A percentile compares a stretch with the other conserved stretches of the same genome.
These are phyloP conservation scores for Regulus satrapa DNA, from an alignment of 2,113 vertebrate species.

Conservation along the genomic window DNA sequence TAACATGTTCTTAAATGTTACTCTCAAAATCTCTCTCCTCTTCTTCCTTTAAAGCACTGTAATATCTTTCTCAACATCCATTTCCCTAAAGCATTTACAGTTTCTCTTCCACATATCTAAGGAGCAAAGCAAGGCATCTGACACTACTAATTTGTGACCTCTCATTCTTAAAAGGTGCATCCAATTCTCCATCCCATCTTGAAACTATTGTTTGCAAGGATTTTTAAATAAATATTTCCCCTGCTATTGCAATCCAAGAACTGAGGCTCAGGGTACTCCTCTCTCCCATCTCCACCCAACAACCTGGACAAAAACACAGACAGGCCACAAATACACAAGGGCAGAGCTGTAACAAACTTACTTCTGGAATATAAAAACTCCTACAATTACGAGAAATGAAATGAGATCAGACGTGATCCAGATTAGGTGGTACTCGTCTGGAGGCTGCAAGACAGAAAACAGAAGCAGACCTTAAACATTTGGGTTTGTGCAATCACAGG, in stretches of 20 bases:
- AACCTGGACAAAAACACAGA: neutral
- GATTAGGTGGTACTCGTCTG: slow-evolving; percentile 85
- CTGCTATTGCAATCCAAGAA: neutral
- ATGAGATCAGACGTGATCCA: slow-evolving; percentile 91
- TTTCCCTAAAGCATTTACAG: neutral
- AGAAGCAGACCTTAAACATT: neutral
- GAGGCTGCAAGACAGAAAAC: slow-evolving; percentile 80
- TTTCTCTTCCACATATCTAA: neutral
- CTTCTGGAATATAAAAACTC: slow-evolving; percentile 93
- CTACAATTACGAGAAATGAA: slow-evolving; percentile 84
- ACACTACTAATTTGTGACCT: neutral
- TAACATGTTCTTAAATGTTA: neutral
- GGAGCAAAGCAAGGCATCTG: neutral
- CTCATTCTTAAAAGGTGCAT: neutral
- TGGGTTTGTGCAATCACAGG: neutral
- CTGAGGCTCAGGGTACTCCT: neutral
- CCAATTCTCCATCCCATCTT: neutral
- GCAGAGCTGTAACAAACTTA: slow-evolving; percentile 72
- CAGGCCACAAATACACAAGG: neutral
- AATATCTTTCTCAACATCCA: neutral
- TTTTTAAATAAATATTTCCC: neutral
- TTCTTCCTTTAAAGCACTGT: neutral
- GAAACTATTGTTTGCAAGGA: neutral
- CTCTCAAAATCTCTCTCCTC: neutral
- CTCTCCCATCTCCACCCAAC: neutral